Evolutionary conservation across 2,797 vertebrate species (phyloP).

Genomic region (Chanos chanos): DNA sequence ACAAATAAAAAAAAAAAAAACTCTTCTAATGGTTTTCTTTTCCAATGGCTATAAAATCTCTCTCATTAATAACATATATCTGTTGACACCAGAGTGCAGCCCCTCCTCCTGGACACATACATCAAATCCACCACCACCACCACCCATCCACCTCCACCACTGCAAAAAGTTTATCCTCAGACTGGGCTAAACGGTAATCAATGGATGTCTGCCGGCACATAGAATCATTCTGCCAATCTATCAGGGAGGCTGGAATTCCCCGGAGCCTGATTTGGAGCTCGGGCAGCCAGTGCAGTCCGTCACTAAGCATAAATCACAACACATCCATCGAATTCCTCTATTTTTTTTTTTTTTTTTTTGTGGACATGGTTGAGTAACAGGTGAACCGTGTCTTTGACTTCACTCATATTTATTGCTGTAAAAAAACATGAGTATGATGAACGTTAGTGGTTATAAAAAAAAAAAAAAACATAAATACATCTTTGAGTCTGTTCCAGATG

Average conservation of each 20-base stretch:
- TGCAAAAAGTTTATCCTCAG: conserved; percentile 58
- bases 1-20: too few relatives aligned
- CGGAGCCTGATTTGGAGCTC: conserved; percentile 46
- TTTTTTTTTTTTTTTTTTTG: too few relatives aligned
- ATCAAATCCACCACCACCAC: conserved; percentile 25
- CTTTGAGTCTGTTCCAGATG: too few relatives aligned
- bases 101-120: conserved; percentile 35
- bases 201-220: conserved; percentile 62
- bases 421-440: too few relatives aligned
- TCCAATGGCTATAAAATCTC: conserved; percentile 31
- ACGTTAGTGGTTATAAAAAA: background rate
- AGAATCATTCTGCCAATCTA: conserved; percentile 64
- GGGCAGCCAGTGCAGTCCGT: conserved; percentile 58
- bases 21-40: conserved; percentile 38
- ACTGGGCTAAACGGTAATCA: conserved; percentile 75
- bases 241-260: conserved; percentile 25
- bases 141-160: conserved; percentile 1
- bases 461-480: background rate
- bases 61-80: conserved; percentile 43
- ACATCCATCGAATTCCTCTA: conserved; percentile 54
- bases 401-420: too few relatives aligned
- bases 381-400: too few relatives aligned
- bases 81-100: conserved; percentile 45
- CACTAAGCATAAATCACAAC: conserved; percentile 72
- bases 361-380: too few relatives aligned